Evolutionary conservation across 1,140 invertebrate genomes (phyloP).

Genomic region (Lordiphosa collinella): DNA sequence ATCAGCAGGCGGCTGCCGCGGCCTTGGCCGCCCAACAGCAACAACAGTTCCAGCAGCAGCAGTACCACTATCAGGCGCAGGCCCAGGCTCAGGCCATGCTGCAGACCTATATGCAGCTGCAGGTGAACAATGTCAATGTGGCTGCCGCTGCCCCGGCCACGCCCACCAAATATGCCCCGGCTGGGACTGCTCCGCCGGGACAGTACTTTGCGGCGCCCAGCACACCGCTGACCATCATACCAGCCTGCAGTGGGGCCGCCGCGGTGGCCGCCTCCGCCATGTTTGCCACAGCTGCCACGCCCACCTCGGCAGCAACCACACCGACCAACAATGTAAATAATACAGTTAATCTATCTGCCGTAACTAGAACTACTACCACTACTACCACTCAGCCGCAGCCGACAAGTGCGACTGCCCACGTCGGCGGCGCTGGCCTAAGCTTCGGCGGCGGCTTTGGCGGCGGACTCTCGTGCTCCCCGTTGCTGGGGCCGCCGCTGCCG

Average conservation of each 20-base stretch:
- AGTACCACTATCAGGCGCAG: constrained; percentile 62
- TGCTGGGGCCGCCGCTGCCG: constrained; percentile 34
- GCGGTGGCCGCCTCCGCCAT: constrained; percentile 60
- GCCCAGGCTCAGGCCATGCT: constrained; percentile 69
- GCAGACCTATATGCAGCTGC: constrained; percentile 76
- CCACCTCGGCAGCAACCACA: constrained; percentile 69
- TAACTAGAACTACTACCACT: constrained; percentile 77
- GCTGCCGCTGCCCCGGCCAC: constrained; percentile 58
- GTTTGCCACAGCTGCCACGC: constrained; percentile 65
- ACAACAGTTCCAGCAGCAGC: constrained; percentile 45
- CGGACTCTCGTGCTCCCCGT: constrained; percentile 15
- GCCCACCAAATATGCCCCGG: constrained; percentile 57
- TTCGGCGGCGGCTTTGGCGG: constrained; percentile 10
- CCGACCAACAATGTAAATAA: constrained; percentile 77
- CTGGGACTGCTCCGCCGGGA: constrained; percentile 25
- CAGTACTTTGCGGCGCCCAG: constrained; percentile 67
- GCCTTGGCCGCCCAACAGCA: constrained; percentile 44
- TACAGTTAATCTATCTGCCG: constrained; percentile 78
- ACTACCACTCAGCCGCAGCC: constrained; percentile 66
- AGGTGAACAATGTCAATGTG: constrained; percentile 62
- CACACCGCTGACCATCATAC: constrained; percentile 70
- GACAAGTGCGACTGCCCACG: constrained; percentile 42
- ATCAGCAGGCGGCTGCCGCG: constrained; percentile 44
- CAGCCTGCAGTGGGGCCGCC: constrained; percentile 57
- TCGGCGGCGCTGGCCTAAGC: constrained; percentile 22